Evolutionary conservation across 2,888 invertebrate species (phyloP), one percentile per base, ranked within the genome.

Genomic region (Pardosa pseudoannulata): DNA sequence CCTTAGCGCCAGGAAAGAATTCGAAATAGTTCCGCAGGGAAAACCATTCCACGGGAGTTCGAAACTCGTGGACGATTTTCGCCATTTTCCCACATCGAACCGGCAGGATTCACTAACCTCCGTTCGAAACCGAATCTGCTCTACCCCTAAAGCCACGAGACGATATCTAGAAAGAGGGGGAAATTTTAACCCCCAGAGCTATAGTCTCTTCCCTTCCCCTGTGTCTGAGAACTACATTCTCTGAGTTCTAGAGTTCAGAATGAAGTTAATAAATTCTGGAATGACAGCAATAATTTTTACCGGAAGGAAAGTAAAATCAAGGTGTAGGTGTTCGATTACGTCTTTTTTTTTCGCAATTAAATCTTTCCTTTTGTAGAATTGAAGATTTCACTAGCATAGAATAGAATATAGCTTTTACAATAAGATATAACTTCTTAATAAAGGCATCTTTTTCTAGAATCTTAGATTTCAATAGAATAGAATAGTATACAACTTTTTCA

Each of bases 1-100:
- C 56, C 56, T 23, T 56, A 23, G 23, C 19, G 23, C 23, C 56
- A n/a, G 23, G 56, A 56, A 56, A 56, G 56, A 56, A 56, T 56
- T 56, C 23, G 56, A 56, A 56, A 56, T 56, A 56, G 56, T 56
- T 56, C 56, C 23, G 56, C 56, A 56, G 56, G 56, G 56, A 56
- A 46, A 56, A 56, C 56, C 56, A 56, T 56, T 56, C 23, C 56
- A 23, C 23, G 23, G 23, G 56, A 3, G 56, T 23, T 56, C 19
- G 56, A 23, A 56, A 56, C 56, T 56, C 23, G 56, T 5, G 23
- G 56, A 56, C 56, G 56, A 56, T 56, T 56, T 56, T 56, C 23
- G 23, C 56, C 23, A 23, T 56, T 56, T 56, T 56, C 56, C 56
- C 56, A 56, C 56, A 56, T 23, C 23, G 23, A 23, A 23, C 56